A percentile compares a stretch with the other conserved stretches of the same genome.
Evolutionary conservation across 2,888 invertebrate species (phyloP).

Genomic region (Eurois occulta): DNA sequence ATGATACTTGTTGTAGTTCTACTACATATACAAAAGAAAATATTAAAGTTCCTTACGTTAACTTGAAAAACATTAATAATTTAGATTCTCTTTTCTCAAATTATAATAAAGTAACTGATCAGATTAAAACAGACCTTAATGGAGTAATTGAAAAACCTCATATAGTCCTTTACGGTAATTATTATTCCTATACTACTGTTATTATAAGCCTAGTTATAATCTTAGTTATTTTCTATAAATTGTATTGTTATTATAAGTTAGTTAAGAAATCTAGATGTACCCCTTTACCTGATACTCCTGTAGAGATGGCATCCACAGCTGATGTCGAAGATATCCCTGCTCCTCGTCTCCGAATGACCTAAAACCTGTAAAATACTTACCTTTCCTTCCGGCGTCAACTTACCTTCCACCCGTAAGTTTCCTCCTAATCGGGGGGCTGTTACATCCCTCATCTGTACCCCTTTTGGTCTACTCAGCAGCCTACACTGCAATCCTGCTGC

Average conservation of each 20-base stretch:
- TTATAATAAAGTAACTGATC: too few species aligned
- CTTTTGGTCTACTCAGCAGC: too few species aligned
- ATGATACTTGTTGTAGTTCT: conserved; percentile 9
- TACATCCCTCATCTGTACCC: too few species aligned
- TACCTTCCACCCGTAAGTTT: conserved; percentile 19
- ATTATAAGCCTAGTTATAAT: conserved; percentile 6
- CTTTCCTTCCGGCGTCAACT: neutral
- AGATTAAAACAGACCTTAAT: too few species aligned
- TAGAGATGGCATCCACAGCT: neutral
- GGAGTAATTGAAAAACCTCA: too few species aligned
- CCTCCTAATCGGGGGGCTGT: conserved; percentile 11
- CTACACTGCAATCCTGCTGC: too few species aligned
- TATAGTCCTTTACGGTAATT: conserved; percentile 13
- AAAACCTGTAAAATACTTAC: neutral
- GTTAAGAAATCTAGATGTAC: conserved; percentile 5
- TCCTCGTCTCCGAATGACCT: conserved; percentile 3
- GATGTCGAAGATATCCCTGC: neutral
- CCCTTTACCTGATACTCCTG: neutral
- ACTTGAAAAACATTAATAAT: too few species aligned
- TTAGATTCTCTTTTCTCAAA: too few species aligned
- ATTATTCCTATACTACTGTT: conserved; percentile 1
- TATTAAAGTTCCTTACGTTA: too few species aligned
- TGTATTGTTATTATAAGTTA: conserved; percentile 1
- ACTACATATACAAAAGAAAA: neutral
- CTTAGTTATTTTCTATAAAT: neutral